Percentiles rank a stretch among this genome's conserved stretches.
Evolutionary conservation across 2,113 vertebrate species (phyloP).

Genomic region (Phoenicopterus ruber): DNA sequence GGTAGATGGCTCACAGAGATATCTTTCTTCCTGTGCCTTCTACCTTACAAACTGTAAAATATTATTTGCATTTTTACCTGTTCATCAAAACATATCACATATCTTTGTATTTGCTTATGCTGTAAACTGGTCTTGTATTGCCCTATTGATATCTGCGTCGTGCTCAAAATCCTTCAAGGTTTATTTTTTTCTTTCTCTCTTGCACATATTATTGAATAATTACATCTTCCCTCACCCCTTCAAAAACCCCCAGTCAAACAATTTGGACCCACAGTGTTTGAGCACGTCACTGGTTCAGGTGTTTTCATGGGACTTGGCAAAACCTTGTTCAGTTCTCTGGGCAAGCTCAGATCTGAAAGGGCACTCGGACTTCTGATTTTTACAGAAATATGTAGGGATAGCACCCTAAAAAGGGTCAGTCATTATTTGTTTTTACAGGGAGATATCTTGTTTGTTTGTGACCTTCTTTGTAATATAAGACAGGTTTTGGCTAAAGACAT

Average conservation of each 20-base stretch:
- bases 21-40: neutral
- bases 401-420: neutral
- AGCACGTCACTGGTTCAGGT: rapidly evolving
- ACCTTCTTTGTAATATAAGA: neutral
- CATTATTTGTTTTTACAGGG: neutral
- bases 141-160: neutral
- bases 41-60: neutral
- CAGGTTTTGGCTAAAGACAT: neutral
- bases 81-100: neutral
- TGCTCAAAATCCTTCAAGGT: neutral
- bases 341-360: neutral
- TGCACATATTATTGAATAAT: neutral
- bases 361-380: neutral
- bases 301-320: neutral
- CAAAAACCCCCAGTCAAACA: neutral
- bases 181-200: neutral
- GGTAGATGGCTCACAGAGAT: neutral
- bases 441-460: neutral
- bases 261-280: neutral
- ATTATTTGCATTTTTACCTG: neutral
- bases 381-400: neutral
- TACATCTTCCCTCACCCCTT: neutral
- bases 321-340: neutral
- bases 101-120: neutral
- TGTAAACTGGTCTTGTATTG: neutral